These are phyloP conservation scores for Drosophila biarmipes DNA, from an alignment of 1,140 invertebrate genomes.

Conservation along the genomic window DNA sequence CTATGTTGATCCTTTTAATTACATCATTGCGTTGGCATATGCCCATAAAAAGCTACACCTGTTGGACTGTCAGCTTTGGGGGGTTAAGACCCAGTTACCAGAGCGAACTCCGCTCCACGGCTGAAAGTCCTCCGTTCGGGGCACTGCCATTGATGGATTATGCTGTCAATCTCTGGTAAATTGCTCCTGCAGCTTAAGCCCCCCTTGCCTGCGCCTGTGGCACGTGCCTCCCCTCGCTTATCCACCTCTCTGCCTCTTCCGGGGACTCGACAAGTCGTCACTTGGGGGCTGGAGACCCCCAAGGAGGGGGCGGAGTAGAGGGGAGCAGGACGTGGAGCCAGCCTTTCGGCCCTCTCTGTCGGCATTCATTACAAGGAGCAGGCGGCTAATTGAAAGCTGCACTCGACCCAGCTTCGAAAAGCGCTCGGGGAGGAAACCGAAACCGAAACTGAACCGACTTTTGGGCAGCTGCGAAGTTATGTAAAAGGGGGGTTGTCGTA, in stretches of 20 bases:
- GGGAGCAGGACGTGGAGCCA: conserved; percentile 4
- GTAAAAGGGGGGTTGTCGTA: conserved; percentile 59
- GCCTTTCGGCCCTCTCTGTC: conserved; percentile 37
- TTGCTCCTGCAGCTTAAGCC: conserved; percentile 73
- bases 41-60: conserved; percentile 36
- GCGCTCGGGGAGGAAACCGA: conserved; percentile 24
- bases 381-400: conserved; percentile 80
- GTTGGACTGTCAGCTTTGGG: conserved; percentile 29
- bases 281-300: conserved; percentile 24
- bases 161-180: conserved; percentile 80
- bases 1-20: background rate
- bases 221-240: conserved; percentile 57
- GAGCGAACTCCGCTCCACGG: conserved; percentile 7
- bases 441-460: conserved; percentile 18
- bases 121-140: conserved; percentile 7
- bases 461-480: conserved; percentile 58
- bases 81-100: conserved; percentile 13
- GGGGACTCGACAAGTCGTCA: conserved; percentile 64
- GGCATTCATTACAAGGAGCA: conserved; percentile 79
- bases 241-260: background rate
- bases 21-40: conserved; percentile 28
- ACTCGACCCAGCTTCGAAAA: conserved; percentile 66
- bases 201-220: conserved; percentile 46
- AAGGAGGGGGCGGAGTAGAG: background rate
- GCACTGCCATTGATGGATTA: conserved; percentile 75